Evolutionary conservation across 30 jellyfish, hydroid and myxozoan species (phyloP).

Genomic region (Aurelia aurita): DNA sequence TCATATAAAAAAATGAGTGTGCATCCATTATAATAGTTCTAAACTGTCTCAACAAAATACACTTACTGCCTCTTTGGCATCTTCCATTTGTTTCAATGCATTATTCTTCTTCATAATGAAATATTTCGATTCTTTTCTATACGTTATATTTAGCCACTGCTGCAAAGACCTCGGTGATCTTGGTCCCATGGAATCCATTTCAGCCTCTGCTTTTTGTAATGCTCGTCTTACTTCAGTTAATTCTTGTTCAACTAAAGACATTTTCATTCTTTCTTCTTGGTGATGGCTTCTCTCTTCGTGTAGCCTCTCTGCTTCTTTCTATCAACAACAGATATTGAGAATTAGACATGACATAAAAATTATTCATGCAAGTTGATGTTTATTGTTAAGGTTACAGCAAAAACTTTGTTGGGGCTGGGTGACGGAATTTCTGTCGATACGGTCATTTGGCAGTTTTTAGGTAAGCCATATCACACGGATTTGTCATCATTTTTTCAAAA

Average conservation of each 20-base stretch:
- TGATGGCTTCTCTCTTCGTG: conserved; percentile 81
- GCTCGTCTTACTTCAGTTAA: conserved; percentile 85
- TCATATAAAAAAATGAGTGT: too few species aligned
- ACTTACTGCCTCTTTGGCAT: conserved; percentile 95
- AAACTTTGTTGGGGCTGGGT: too few species aligned
- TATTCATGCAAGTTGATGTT: too few species aligned
- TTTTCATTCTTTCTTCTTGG: conserved; percentile 84
- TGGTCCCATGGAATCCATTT: conserved; percentile 63
- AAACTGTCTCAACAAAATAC: background rate
- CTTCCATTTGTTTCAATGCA: conserved; percentile 91
- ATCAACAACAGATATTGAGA: too few species aligned
- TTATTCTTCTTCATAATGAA: conserved; percentile 61
- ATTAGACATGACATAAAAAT: too few species aligned
- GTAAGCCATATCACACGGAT: too few species aligned
- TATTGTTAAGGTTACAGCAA: too few species aligned
- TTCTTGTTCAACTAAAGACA: conserved; percentile 89
- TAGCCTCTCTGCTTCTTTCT: conserved; percentile 93
- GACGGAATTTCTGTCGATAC: too few species aligned
- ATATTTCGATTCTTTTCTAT: conserved; percentile 85
- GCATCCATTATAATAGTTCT: too few species aligned
- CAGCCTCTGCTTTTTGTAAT: conserved; percentile 85
- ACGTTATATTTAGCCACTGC: conserved; percentile 87
- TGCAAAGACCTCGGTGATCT: conserved; percentile 83
- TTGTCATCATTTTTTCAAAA: too few species aligned
- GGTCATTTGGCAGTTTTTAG: too few species aligned